Evolutionary conservation across 2,888 invertebrate species (phyloP), one percentile per base, ranked within the genome.

Genomic region (Drosophila meridionalis): DNA sequence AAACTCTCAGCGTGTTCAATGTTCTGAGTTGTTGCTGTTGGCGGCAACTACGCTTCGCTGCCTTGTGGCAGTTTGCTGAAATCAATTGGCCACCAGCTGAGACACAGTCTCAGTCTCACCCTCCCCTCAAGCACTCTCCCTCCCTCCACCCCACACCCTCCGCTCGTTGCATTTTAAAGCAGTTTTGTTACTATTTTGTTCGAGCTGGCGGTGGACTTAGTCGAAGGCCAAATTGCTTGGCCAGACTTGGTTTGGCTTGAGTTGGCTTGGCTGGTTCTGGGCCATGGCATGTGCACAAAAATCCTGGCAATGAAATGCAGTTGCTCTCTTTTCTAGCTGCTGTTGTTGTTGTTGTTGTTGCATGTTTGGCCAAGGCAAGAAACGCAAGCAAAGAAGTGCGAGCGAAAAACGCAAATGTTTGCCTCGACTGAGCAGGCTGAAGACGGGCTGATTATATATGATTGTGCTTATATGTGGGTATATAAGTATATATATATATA

Each of bases 351-450:
- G 4, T n/a, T 36, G 40, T 2, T 20, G 47, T 38, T 56, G 26
- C 38, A 55, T 65, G 56, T 62, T 62, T 8, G 38, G 38, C 53
- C 53, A 32, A 38, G 34, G 20, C 48, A 28, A 53, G 26, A 26
- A 38, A 38, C 4, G 53, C 12, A 53, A 38, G 38, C 56, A 67
- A 63, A 70, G 68, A 66, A 61, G 9, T n/a, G 28, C 11, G 36
- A 30, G 52, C 26, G 0, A 86, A 74, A 2, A 88, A 77, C 69
- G 71, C 74, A 88, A 84, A 88, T 84, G 72, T 86, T 84, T 82
- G 64, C 73, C n/a, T 50, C n/a, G 9, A n/a, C 9, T 50, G 50
- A 50, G 48, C 47, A 48, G 45, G 36, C 38, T 14, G 30, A 20
- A 20, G 20, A 20, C 20, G 20, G 11, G 28, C 32, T 32, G 7